A percentile compares a stretch with the other conserved stretches of the same genome.
Evolutionary conservation across 2,888 invertebrate genomes (phyloP).

Genomic region (Tricholauxania praeusta): DNA sequence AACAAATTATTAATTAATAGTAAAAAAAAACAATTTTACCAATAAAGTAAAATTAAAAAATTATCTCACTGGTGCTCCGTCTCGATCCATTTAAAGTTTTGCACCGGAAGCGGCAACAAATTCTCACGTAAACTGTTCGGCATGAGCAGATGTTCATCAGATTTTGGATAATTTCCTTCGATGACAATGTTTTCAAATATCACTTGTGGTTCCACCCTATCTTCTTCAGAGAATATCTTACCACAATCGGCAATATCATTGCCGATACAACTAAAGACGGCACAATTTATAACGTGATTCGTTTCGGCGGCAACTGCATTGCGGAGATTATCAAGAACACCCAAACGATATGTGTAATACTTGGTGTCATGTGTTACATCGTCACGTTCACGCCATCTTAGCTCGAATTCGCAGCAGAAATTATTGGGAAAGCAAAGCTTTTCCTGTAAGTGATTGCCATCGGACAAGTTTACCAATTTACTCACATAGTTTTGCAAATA

Average conservation of each 20-base stretch:
- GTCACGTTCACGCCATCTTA: conserved; percentile 45
- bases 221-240: conserved; percentile 40
- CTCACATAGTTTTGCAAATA: conserved; percentile 51
- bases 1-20: conserved; percentile 1
- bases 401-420: conserved; percentile 58
- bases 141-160: conserved; percentile 51
- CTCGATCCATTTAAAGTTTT: conserved; percentile 54
- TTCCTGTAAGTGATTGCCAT: conserved; percentile 3
- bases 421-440: conserved; percentile 44
- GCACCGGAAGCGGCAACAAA: conserved; percentile 56
- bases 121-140: conserved; percentile 55
- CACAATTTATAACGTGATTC: conserved; percentile 69
- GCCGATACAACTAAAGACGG: conserved; percentile 67
- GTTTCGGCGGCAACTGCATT: conserved; percentile 63
- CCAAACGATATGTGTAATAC: conserved; percentile 67
- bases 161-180: conserved; percentile 51
- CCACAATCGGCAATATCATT: conserved; percentile 55
- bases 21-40: conserved; percentile 1
- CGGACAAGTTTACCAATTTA: conserved; percentile 34
- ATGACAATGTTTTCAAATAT: conserved; percentile 52
- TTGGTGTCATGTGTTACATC: neutral
- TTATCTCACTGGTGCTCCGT: conserved; percentile 39
- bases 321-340: conserved; percentile 68
- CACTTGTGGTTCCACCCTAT: conserved; percentile 38
- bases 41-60: conserved; percentile 17